Percentiles rank a stretch among this genome's conserved stretches.
These are phyloP conservation scores for Eupithecia exiguata DNA, from an alignment of 2,888 invertebrate genomes.

Conservation along the genomic window DNA sequence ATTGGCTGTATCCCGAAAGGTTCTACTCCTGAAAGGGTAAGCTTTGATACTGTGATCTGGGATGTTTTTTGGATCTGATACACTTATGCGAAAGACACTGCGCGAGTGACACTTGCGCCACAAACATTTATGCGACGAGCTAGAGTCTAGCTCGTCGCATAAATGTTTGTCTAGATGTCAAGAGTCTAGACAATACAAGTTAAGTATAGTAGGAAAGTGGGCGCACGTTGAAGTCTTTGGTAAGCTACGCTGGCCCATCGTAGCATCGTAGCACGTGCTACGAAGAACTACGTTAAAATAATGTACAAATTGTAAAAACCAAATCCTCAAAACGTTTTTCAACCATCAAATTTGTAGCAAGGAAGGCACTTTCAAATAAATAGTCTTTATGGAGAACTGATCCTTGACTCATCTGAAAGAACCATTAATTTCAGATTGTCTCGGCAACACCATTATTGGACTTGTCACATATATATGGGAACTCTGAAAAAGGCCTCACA, in stretches of 20 bases:
- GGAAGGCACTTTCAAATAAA: neutral
- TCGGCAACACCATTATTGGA: slow-evolving; percentile 55
- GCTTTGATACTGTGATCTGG: slow-evolving; percentile 18
- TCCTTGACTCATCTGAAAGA: neutral
- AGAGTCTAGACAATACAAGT: too few species aligned
- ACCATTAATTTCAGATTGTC: slow-evolving; percentile 46
- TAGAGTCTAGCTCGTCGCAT: too few species aligned
- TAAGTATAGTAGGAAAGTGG: neutral
- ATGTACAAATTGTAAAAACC: neutral
- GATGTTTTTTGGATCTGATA: neutral
- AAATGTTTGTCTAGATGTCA: too few species aligned
- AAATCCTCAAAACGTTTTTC: neutral
- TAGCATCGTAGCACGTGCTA: neutral
- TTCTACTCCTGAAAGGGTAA: slow-evolving; percentile 57
- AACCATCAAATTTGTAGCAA: neutral
- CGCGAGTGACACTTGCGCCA: too few species aligned
- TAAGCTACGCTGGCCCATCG: neutral
- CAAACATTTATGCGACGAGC: neutral
- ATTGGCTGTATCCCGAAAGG: slow-evolving; percentile 54
- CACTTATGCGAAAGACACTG: neutral
- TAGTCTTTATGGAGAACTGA: neutral
- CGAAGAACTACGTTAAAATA: neutral
- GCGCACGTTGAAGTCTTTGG: neutral
- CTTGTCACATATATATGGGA: slow-evolving; percentile 53
- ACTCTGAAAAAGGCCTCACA: slow-evolving; percentile 34